These are phyloP conservation scores for Brachystomella parvula DNA, from an alignment of 1,140 invertebrate genomes.

Conservation along the genomic window DNA sequence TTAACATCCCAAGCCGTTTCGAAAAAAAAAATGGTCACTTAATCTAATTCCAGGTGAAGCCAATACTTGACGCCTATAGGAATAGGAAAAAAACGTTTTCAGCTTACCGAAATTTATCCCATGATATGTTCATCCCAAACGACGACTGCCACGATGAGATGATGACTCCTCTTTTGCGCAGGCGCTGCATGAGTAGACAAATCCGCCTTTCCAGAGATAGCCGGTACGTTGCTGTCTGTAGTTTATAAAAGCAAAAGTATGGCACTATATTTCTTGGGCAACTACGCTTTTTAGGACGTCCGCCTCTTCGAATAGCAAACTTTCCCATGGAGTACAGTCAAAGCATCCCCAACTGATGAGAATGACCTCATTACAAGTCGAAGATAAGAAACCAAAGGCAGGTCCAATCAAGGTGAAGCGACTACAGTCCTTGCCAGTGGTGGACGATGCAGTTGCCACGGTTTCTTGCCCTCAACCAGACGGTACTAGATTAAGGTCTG, in stretches of 20 bases:
- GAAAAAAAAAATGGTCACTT: neutral
- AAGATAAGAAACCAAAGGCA: conserved; percentile 11
- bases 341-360: conserved; percentile 26
- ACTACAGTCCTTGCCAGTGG: conserved; percentile 26
- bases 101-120: conserved; percentile 52
- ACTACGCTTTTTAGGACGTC: conserved; percentile 30
- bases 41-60: neutral
- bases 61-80: conserved; percentile 42
- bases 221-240: conserved; percentile 19
- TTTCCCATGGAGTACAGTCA: neutral
- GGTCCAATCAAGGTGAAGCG: conserved; percentile 25
- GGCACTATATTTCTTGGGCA: neutral
- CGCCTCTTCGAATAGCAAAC: conserved; percentile 24
- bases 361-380: conserved; percentile 33
- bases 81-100: conserved; percentile 45
- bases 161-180: conserved; percentile 39
- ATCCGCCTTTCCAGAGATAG: conserved; percentile 20
- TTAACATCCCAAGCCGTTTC: neutral
- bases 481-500: conserved; percentile 13
- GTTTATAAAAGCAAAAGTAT: neutral
- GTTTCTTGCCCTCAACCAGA: conserved; percentile 15
- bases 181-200: conserved; percentile 13
- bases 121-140: conserved; percentile 51
- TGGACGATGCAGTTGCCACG: conserved; percentile 21
- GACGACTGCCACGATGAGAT: conserved; percentile 50